phyloP scores from a whole-genome alignment of 2,888 invertebrate genomes.

The Melikaiella ostensackeni region DNA sequence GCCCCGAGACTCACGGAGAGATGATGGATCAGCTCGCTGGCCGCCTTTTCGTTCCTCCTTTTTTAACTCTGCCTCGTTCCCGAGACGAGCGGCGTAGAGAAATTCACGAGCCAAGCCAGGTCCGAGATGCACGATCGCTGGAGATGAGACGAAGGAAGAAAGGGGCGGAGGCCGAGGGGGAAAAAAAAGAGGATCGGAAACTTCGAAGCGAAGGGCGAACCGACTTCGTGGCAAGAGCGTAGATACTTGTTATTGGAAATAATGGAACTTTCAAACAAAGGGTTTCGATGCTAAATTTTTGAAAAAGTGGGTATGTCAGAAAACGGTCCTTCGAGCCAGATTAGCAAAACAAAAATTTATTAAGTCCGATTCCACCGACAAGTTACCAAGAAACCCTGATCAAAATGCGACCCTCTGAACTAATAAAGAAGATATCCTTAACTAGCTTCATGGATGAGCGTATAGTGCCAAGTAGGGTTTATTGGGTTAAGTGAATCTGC shows the following conservation, averaged over 20 bases:
- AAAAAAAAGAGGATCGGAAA: constrained; percentile 20
- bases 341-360: too few relatives aligned
- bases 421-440: neutral
- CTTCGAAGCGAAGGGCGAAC: constrained; percentile 12
- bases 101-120: constrained; percentile 43
- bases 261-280: constrained; percentile 11
- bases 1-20: constrained; percentile 42
- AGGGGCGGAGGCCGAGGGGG: constrained; percentile 49
- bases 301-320: neutral
- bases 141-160: constrained; percentile 40
- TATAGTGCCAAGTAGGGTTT: neutral
- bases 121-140: constrained; percentile 50
- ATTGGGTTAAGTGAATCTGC: constrained; percentile 4
- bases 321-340: too few relatives aligned
- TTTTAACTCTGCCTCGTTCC: constrained; percentile 42
- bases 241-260: constrained; percentile 29
- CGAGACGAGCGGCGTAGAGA: constrained; percentile 14
- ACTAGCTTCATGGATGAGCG: neutral
- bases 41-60: constrained; percentile 48
- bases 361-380: too few relatives aligned
- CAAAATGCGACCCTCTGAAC: neutral
- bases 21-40: constrained; percentile 57
- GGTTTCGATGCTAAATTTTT: neutral
- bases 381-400: neutral
- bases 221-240: neutral